A percentile compares a stretch with the other conserved stretches of the same genome.
Evolutionary conservation across 2,888 invertebrate species (phyloP).

Genomic region (Dolichomitus sp.): DNA sequence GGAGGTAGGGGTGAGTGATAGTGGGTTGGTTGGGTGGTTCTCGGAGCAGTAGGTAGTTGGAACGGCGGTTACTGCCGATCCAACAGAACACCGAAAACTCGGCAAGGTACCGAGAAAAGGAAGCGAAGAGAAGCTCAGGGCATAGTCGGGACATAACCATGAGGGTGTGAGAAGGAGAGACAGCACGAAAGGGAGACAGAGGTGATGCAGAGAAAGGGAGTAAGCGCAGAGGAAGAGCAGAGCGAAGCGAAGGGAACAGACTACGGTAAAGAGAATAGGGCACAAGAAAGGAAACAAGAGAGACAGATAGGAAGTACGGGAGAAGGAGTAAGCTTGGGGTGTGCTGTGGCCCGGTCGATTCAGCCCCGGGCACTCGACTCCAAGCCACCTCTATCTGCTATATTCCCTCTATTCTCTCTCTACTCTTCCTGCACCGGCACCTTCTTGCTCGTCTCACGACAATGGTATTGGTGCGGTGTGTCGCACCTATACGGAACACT

Average conservation of each 20-base stretch:
- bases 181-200: slow-evolving; percentile 45
- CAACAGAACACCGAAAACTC: slow-evolving; percentile 60
- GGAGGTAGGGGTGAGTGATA: slow-evolving; percentile 50
- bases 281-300: slow-evolving; percentile 53
- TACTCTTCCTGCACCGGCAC: slow-evolving; percentile 77
- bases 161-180: slow-evolving; percentile 40
- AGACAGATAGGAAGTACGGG: slow-evolving; percentile 59
- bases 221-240: slow-evolving; percentile 62
- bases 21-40: slow-evolving; percentile 54
- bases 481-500: slow-evolving; percentile 54
- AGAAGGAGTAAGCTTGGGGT: slow-evolving; percentile 74
- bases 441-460: slow-evolving; percentile 67
- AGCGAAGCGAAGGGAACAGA: slow-evolving; percentile 67
- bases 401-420: slow-evolving; percentile 82
- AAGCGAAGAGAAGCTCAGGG: slow-evolving; percentile 50
- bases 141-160: slow-evolving; percentile 16
- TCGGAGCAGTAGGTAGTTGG: slow-evolving; percentile 51
- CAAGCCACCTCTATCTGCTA: slow-evolving; percentile 85
- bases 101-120: slow-evolving; percentile 55
- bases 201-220: slow-evolving; percentile 26
- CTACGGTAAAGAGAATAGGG: slow-evolving; percentile 65
- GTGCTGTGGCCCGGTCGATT: slow-evolving; percentile 84
- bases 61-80: slow-evolving; percentile 60
- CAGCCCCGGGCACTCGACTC: slow-evolving; percentile 85
- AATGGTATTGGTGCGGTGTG: slow-evolving; percentile 42